Conservation (phyloP, 2,888 invertebrate species). For the Gari tellinella region DNA sequence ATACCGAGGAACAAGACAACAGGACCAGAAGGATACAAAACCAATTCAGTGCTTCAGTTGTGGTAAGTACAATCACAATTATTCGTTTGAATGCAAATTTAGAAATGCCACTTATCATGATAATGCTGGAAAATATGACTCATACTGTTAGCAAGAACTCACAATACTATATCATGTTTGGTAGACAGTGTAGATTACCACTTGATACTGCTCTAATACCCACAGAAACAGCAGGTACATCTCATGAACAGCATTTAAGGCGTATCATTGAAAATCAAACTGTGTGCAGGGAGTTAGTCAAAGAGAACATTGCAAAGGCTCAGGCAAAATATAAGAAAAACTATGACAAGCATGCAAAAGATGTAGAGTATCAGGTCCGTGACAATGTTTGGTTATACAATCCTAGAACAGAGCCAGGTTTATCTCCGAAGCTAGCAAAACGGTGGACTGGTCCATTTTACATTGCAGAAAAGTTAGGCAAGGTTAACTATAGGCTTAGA, state of each 20-base stretch:
- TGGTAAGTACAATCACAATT: too few species aligned
- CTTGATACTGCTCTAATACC: slow-evolving; percentile 43
- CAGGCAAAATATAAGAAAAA: slow-evolving; percentile 38
- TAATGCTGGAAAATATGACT: too few species aligned
- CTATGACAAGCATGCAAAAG: slow-evolving; percentile 28
- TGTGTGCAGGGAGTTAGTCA: slow-evolving; percentile 33
- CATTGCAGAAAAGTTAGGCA: slow-evolving; percentile 29
- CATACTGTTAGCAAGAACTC: too few species aligned
- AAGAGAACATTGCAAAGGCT: slow-evolving; percentile 34
- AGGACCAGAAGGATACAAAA: too few species aligned
- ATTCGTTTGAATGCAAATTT: too few species aligned
- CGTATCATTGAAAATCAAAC: slow-evolving; percentile 26
- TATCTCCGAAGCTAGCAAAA: slow-evolving; percentile 26
- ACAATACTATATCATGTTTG: slow-evolving; percentile 48
- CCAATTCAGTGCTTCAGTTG: too few species aligned
- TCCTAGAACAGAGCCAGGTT: slow-evolving; percentile 22
- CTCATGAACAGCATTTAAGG: slow-evolving; percentile 28
- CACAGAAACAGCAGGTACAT: slow-evolving; percentile 26
- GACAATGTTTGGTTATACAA: slow-evolving; percentile 41
- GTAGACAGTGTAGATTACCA: slow-evolving; percentile 42
- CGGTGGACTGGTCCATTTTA: slow-evolving; percentile 45
- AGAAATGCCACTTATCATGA: too few species aligned
- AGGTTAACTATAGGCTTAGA: not conserved
- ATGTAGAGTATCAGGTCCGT: slow-evolving; percentile 15
- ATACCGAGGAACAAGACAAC: too few species aligned